A percentile compares a stretch with the other conserved stretches of the same genome.
These are phyloP conservation scores for Schlechtendalia chinensis DNA, from an alignment of 1,140 invertebrate species.

Conservation along the genomic window DNA sequence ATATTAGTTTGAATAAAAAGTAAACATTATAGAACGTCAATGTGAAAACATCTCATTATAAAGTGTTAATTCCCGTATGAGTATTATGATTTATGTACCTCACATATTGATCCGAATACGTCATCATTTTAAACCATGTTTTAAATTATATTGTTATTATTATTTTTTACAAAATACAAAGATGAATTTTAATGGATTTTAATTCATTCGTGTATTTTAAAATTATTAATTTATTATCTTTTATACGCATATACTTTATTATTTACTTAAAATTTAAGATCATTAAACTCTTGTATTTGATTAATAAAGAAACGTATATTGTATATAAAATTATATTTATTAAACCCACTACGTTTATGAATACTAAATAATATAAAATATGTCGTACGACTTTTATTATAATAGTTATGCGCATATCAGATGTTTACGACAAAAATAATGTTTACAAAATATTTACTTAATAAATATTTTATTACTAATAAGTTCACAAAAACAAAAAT, in stretches of 20 bases:
- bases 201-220: neutral
- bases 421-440: neutral
- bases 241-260: neutral
- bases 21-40: too few species aligned
- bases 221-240: conserved; percentile 9
- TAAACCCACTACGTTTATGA: neutral
- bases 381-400: neutral
- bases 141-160: conserved; percentile 5
- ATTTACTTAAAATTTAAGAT: too few species aligned
- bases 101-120: conserved; percentile 5
- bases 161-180: neutral
- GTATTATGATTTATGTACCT: conserved; percentile 11
- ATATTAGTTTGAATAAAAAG: too few species aligned
- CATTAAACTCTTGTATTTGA: neutral
- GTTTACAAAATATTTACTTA: neutral
- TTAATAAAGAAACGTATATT: neutral
- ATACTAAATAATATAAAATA: neutral
- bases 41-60: too few species aligned
- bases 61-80: too few species aligned
- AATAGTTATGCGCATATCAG: neutral
- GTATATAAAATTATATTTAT: neutral
- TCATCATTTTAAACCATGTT: neutral
- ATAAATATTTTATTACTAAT: neutral
- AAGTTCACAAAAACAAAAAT: neutral
- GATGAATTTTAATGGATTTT: neutral